These are phyloP conservation scores for Cryptoprocta ferox DNA, from an alignment of 2,797 vertebrate genomes.

Conservation along the genomic window DNA sequence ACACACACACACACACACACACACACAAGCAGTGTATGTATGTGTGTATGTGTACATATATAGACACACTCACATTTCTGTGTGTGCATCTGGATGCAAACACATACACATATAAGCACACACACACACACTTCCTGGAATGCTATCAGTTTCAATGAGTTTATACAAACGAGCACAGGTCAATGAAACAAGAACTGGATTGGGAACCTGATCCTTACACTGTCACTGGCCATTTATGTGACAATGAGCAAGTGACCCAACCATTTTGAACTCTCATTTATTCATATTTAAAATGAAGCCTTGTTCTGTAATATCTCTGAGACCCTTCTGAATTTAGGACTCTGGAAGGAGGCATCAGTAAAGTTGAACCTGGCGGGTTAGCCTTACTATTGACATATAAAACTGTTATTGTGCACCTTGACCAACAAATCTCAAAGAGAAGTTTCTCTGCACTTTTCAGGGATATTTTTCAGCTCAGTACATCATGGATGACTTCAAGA, in stretches of 20 bases:
- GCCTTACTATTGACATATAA: not conserved
- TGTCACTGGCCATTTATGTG: not conserved
- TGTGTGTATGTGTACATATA: not conserved
- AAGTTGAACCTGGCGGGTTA: not conserved
- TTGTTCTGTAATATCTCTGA: not conserved
- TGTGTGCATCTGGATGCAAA: not conserved
- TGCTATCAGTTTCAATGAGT: not conserved
- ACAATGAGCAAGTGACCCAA: not conserved
- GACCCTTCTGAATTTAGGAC: not conserved
- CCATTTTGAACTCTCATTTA: not conserved
- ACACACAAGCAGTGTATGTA: not conserved
- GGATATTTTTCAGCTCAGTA: constrained; percentile 86
- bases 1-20: not conserved
- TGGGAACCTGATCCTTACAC: not conserved
- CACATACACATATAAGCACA: not conserved
- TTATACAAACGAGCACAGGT: not conserved
- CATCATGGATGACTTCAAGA: constrained; percentile 88
- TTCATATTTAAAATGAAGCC: not conserved
- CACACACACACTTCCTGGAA: not conserved
- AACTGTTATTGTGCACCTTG: not conserved
- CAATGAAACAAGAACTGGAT: not conserved
- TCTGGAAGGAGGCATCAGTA: not conserved
- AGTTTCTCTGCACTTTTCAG: constrained; percentile 62
- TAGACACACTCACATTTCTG: not conserved
- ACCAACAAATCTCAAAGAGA: not conserved